Evolutionary conservation across 2,113 vertebrate genomes (phyloP).

Genomic region (Chelonoidis abingdonii): DNA sequence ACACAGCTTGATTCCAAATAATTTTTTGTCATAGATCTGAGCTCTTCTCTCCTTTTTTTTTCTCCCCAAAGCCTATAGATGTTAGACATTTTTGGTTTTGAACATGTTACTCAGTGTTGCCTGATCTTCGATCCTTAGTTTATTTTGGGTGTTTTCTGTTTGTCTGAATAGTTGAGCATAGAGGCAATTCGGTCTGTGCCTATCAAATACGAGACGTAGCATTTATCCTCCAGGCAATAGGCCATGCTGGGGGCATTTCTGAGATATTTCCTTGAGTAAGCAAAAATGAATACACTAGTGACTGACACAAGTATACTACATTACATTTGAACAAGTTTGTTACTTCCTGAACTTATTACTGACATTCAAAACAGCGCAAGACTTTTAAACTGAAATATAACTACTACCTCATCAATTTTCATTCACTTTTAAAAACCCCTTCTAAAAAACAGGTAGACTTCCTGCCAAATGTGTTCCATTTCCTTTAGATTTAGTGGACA

Average conservation of each 20-base stretch:
- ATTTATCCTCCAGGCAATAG: conserved; percentile 5
- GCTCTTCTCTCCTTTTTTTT: background rate
- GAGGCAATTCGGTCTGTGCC: background rate
- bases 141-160: background rate
- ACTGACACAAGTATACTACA: background rate
- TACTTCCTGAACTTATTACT: background rate
- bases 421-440: background rate
- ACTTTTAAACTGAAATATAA: background rate
- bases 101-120: background rate
- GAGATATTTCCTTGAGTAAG: background rate
- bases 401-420: background rate
- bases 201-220: background rate
- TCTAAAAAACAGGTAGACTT: background rate
- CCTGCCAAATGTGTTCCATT: background rate
- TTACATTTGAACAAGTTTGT: background rate
- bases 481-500: background rate
- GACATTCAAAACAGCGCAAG: background rate
- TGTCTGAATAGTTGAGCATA: background rate
- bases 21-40: conserved; percentile 8
- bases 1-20: background rate
- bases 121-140: background rate
- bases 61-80: background rate
- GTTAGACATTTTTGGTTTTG: background rate
- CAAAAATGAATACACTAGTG: background rate
- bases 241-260: background rate